Evolutionary conservation across 2,113 vertebrate genomes (phyloP), one percentile per base, ranked within the genome.

Genomic region (Myotis brandtii): DNA sequence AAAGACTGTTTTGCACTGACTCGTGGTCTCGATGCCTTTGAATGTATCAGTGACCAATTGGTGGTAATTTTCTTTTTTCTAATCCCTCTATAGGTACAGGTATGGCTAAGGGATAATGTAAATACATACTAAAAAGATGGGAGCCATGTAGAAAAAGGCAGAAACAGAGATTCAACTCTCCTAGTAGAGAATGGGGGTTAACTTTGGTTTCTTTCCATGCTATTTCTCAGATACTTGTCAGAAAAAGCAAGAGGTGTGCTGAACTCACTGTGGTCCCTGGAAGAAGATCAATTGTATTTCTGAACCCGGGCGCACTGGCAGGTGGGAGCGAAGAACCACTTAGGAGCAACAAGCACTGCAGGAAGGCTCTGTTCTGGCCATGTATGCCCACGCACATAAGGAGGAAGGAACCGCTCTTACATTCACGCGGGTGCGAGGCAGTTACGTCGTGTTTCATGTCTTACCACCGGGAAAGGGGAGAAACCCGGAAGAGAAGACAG

Each of bases 261-360:
- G 73, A 72, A 84, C 59, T 81, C 64, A 64, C 79, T n/a, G 3
- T 16, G 66, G 66, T 54, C 7, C 21, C 34, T 4, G 76, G 66
- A 87, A 23, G 75, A 96, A 23, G 70, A 93, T 88, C 34, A 95
- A n/a, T 62, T 54, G 8, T 27, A 48, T 81, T 92, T 93, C 64
- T 92, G 59, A 93, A 92, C 54, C 75, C 37, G 70, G 64, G 88
- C 17, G 52, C 30, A 27, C 59, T 43, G 86, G 70, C 69, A 79
- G 32, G 82, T 84, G 2, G 46, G 37, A 27, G 0, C 10, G 80
- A 81, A 20, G 59, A 84, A 69, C 27, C 59, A 50, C 32, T 92
- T 52, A 40, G 3, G 43, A 91, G 91, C 67, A 59, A 54, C 2
- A 12, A 73, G 72, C 64, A 66, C 25, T 85, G 69, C 52, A 20